phyloP scores from a whole-genome alignment of 2,797 vertebrate genomes.

The Onychomys torridus region DNA sequence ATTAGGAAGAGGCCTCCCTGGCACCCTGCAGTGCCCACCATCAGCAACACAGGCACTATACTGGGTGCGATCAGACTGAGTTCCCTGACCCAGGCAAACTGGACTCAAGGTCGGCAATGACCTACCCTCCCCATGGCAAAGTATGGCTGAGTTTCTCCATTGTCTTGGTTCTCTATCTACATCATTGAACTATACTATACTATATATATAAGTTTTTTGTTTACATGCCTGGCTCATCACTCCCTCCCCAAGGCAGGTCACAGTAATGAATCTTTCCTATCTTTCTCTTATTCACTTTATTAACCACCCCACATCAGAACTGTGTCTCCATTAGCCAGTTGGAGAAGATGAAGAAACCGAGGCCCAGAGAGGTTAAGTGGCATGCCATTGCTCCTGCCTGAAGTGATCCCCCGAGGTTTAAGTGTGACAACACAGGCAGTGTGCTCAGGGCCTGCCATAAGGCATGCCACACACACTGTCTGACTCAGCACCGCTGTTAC shows the following conservation, averaged over 20 bases:
- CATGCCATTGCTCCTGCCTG: not conserved
- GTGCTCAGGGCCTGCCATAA: not conserved
- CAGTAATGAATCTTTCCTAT: too few species aligned
- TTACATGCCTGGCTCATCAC: not conserved
- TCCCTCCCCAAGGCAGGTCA: not conserved
- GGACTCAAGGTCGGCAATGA: not conserved
- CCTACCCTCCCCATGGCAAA: not conserved
- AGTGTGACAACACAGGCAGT: accelerated
- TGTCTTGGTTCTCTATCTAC: not conserved
- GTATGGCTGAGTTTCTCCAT: not conserved
- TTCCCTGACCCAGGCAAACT: not conserved
- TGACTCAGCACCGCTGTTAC: not conserved
- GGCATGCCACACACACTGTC: accelerated
- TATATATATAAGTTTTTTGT: not conserved
- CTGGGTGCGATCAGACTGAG: not conserved
- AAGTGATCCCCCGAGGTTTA: accelerated
- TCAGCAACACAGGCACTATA: not conserved
- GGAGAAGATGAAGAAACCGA: not conserved
- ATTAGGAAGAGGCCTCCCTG: not conserved
- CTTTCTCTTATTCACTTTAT: not conserved
- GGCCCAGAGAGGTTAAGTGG: conserved; percentile 22
- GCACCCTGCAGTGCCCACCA: not conserved
- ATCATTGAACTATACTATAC: not conserved
- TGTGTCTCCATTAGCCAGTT: not conserved
- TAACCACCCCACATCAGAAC: not conserved